These are phyloP conservation scores for Oscheius onirici DNA, from an alignment of 2,888 invertebrate species.

Conservation along the genomic window DNA sequence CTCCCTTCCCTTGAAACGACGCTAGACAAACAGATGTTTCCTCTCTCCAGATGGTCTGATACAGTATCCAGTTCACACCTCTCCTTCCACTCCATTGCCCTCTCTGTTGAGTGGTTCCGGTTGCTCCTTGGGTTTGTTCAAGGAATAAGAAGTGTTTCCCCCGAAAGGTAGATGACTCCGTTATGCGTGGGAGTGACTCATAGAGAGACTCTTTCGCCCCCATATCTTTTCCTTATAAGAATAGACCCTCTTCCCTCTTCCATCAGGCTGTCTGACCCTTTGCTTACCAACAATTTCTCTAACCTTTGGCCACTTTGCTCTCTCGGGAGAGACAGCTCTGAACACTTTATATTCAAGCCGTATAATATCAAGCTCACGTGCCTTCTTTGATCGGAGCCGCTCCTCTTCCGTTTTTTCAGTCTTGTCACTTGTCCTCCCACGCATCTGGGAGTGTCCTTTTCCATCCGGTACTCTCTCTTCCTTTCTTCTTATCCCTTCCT, in stretches of 20 bases:
- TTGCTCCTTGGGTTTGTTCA: not conserved
- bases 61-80: not conserved
- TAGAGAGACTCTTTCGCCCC: not conserved
- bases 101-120: not conserved
- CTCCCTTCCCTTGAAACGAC: not conserved
- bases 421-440: not conserved
- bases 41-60: not conserved
- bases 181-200: conserved; percentile 23
- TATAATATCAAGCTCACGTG: too few relatives aligned
- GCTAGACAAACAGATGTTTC: conserved; percentile 19
- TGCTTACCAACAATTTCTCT: not conserved
- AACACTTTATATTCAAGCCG: too few relatives aligned
- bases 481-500: not conserved
- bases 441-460: conserved; percentile 9
- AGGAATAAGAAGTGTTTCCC: not conserved
- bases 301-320: not conserved
- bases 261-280: not conserved
- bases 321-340: too few relatives aligned
- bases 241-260: not conserved
- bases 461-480: not conserved
- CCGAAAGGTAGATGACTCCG: conserved; percentile 3
- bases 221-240: conserved; percentile 13
- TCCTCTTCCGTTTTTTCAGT: not conserved
- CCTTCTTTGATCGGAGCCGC: too few relatives aligned
- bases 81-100: not conserved